Percentiles rank a stretch among this genome's conserved stretches.
These are phyloP conservation scores for Periphyllus acericola DNA, from an alignment of 2,888 invertebrate genomes.

Conservation along the genomic window DNA sequence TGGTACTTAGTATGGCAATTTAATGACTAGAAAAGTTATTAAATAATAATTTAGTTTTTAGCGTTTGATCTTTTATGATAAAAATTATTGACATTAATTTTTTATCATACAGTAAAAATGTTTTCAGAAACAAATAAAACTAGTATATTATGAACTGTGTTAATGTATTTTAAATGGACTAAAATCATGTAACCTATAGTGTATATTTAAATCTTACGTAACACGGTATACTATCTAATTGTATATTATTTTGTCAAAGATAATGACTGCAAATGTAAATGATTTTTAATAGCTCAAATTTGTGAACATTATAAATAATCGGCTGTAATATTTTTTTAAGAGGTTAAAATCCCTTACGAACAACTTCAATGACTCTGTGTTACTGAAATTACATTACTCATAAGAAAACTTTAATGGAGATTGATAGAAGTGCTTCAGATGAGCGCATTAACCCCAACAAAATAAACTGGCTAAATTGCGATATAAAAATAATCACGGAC, in stretches of 20 bases:
- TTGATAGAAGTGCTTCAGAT: constrained; percentile 5
- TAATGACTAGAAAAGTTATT: too few relatives aligned
- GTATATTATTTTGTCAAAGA: background rate
- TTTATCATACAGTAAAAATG: too few relatives aligned
- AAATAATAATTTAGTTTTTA: too few relatives aligned
- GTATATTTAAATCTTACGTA: background rate
- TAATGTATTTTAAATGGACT: background rate
- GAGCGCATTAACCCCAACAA: background rate
- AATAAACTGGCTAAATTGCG: background rate
- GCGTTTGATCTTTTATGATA: too few relatives aligned
- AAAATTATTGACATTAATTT: too few relatives aligned
- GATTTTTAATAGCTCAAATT: background rate
- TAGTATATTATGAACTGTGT: background rate
- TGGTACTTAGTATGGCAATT: too few relatives aligned
- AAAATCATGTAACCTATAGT: background rate
- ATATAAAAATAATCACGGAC: constrained; percentile 40
- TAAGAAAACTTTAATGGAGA: background rate
- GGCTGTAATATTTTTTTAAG: background rate
- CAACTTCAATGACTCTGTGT: background rate
- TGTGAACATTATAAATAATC: background rate
- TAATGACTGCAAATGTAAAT: background rate
- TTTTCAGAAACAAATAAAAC: background rate
- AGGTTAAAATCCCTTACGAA: background rate
- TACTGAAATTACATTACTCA: background rate
- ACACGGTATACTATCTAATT: background rate